A percentile compares a stretch with the other conserved stretches of the same genome.
Conservation (phyloP, 2,888 invertebrate species). For the Gnatocerus cornutus region DNA sequence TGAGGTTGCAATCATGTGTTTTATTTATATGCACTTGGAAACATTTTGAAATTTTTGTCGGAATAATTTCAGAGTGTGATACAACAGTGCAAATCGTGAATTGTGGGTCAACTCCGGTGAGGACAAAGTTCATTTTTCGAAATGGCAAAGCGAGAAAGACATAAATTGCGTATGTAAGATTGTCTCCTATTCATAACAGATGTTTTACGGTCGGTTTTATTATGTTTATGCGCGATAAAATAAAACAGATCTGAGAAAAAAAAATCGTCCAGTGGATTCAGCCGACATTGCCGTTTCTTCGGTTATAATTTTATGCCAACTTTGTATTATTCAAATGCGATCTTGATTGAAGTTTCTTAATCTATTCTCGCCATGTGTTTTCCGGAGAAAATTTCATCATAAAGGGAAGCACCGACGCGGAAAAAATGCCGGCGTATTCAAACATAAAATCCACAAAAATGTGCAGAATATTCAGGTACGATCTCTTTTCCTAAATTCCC, state of each 20-base stretch:
- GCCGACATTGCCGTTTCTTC: conserved; percentile 9
- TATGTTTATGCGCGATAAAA: conserved; percentile 44
- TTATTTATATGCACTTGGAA: conserved; percentile 22
- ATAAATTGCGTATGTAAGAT: conserved; percentile 35
- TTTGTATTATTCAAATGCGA: conserved; percentile 42
- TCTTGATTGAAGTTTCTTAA: conserved; percentile 44
- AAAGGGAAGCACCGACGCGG: conserved; percentile 30
- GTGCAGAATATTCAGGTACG: conserved; percentile 19
- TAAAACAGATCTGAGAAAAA: conserved; percentile 34
- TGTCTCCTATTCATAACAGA: conserved; percentile 43
- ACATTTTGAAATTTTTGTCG: conserved; percentile 13
- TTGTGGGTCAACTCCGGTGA: conserved; percentile 23
- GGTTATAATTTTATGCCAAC: conserved; percentile 41
- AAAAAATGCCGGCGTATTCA: conserved; percentile 37
- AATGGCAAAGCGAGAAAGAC: conserved; percentile 23
- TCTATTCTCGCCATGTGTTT: conserved; percentile 32
- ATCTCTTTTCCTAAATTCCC: background rate
- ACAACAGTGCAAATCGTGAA: background rate
- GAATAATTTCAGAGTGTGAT: conserved; percentile 1
- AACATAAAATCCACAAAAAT: conserved; percentile 41
- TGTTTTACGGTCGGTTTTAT: conserved; percentile 40
- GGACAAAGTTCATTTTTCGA: conserved; percentile 8
- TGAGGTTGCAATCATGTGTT: conserved; percentile 23
- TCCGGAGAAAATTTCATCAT: conserved; percentile 33
- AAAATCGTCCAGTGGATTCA: conserved; percentile 16